Evolutionary conservation across 1,140 invertebrate species (phyloP).

Genomic region (Aleiodes sp.): DNA sequence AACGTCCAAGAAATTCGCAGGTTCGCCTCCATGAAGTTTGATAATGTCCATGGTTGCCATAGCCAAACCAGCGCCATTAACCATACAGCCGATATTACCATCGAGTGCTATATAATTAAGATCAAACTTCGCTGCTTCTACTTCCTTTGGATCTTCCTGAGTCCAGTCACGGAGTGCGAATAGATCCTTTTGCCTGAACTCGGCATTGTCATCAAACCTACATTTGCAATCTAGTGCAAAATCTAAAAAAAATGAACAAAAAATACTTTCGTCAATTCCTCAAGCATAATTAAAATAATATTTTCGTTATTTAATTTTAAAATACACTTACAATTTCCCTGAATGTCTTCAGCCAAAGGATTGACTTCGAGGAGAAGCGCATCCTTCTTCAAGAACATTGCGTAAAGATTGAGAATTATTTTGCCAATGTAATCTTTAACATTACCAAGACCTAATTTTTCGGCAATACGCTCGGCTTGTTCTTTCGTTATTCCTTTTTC

Average conservation of each 20-base stretch:
- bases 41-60: constrained; percentile 99
- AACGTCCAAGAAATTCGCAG: constrained; percentile 96
- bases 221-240: constrained; percentile 96
- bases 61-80: constrained; percentile 97
- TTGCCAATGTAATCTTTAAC: constrained; percentile 78
- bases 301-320: constrained; percentile 27
- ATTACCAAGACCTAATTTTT: constrained; percentile 83
- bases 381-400: constrained; percentile 91
- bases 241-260: constrained; percentile 68
- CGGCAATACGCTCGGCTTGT: constrained; percentile 78
- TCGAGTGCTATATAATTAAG: constrained; percentile 97
- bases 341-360: constrained; percentile 93
- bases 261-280: constrained; percentile 3
- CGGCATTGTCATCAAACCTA: constrained; percentile 95
- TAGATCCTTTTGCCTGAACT: constrained; percentile 92
- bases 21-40: constrained; percentile 90
- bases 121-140: constrained; percentile 90
- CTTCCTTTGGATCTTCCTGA: constrained; percentile 94
- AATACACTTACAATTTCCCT: constrained; percentile 80
- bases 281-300: constrained; percentile 24
- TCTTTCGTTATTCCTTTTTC: constrained; percentile 81
- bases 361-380: constrained; percentile 95
- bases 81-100: constrained; percentile 85
- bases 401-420: constrained; percentile 88
- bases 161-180: constrained; percentile 88